A percentile compares a stretch with the other conserved stretches of the same genome.
phyloP scores from a whole-genome alignment of 2,797 vertebrate genomes.

The Dallia pectoralis region DNA sequence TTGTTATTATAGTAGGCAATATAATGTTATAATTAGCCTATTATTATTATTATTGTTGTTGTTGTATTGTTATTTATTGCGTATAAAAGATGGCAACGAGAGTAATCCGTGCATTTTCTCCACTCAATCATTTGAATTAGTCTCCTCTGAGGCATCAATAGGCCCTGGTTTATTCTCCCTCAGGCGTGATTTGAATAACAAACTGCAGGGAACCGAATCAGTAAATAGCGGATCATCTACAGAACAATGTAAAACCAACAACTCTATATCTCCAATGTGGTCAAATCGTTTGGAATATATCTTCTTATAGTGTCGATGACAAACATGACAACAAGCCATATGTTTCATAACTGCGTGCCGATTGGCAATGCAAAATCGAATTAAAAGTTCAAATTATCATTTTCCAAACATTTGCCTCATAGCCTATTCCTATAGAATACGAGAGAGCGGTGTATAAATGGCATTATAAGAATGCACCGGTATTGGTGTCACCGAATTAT shows the following conservation, averaged over 20 bases:
- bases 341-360: conserved; percentile 23
- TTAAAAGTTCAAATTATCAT: conserved; percentile 34
- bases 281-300: conserved; percentile 14
- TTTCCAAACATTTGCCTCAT: neutral
- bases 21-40: no score
- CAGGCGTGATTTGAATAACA: conserved; percentile 35
- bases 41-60: neutral
- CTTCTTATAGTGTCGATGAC: neutral
- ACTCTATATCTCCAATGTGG: conserved; percentile 6
- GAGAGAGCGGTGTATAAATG: neutral
- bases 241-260: neutral
- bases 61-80: neutral
- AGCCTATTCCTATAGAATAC: conserved; percentile 4
- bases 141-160: conserved; percentile 15
- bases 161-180: neutral
- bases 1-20: neutral
- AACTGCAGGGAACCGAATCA: conserved; percentile 15
- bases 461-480: neutral
- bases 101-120: neutral
- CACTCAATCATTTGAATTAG: conserved; percentile 16
- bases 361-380: conserved; percentile 26
- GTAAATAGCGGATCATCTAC: neutral
- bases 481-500: neutral
- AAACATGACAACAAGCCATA: conserved; percentile 25
- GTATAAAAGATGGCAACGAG: neutral